phyloP scores from a whole-genome alignment of 2,797 vertebrate species.

The Dendrocincla tyrannina region DNA sequence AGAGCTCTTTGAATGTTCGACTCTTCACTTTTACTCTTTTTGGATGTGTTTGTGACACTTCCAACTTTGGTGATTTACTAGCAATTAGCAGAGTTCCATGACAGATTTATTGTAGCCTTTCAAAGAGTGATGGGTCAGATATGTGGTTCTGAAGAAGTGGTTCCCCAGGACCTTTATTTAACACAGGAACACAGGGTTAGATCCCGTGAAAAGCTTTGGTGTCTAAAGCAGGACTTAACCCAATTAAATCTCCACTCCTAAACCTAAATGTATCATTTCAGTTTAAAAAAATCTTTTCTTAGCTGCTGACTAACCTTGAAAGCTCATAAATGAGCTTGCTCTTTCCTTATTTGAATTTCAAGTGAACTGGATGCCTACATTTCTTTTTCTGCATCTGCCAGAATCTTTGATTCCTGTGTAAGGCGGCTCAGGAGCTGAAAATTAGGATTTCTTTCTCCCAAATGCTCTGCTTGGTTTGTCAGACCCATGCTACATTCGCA shows the following conservation, averaged over 20 bases:
- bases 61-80: constrained; percentile 59
- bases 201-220: background rate
- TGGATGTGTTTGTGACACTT: constrained; percentile 33
- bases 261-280: background rate
- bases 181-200: background rate
- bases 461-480: background rate
- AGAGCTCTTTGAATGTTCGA: constrained; percentile 7
- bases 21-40: constrained; percentile 29
- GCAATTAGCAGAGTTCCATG: constrained; percentile 54
- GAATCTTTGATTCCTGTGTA: background rate
- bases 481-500: background rate
- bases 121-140: constrained; percentile 50
- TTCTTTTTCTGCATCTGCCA: background rate
- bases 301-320: constrained; percentile 29
- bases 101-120: constrained; percentile 61
- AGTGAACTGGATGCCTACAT: background rate
- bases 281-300: background rate
- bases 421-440: background rate
- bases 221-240: constrained; percentile 23
- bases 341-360: constrained; percentile 31
- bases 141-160: background rate
- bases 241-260: constrained; percentile 2
- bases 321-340: background rate
- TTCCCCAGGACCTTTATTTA: constrained; percentile 4
- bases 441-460: background rate